Evolutionary conservation across 2,113 vertebrate species (phyloP), one percentile per base, ranked within the genome.

Genomic region (Misgurnus anguillicaudatus): DNA sequence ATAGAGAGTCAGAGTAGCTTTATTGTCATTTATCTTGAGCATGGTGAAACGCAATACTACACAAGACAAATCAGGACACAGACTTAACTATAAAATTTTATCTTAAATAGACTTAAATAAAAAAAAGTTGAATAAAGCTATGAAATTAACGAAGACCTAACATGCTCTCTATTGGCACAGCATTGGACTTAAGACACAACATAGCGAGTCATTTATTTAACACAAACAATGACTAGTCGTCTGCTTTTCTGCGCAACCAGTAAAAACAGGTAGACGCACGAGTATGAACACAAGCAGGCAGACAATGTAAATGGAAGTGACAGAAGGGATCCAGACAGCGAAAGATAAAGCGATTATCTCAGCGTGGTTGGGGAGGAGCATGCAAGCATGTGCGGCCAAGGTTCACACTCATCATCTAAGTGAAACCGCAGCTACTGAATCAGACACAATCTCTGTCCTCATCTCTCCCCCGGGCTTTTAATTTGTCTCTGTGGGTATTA

Each of bases 401-500:
- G 9, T 51, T 51, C 47, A 51, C 4, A 8, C 42, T 45, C 42
- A 57, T n/a, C 6, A 2, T 57, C 53, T 51, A 3, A 19, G 17
- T 57, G n/a, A 57, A 57, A 19, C 16, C 17, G n/a, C 16, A 57
- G 53, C 53, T 57, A 57, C 17, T 57, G 53, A 51, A 51, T 57
- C n/a, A 57, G 13, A 51, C 17, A 71, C 47, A 55, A 38, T 38
- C 55, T 71, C 48, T 55, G 31, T 71, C 38, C 14, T 16, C 38
- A 57, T 57, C 17, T 57, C 53, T 57, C 53, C 16, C 6, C 53
- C 8, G 2, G 53, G 53, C n/a, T 19, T 17, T 16, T 38, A 67
- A n/a, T 67, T 19, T 70, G 45, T 69, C 42, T 69, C 42, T 48
- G 67, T 69, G 67, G n/a, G 67, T 69, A 45, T 69, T 16, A 31